Percentiles rank a stretch among this genome's conserved stretches.
Evolutionary conservation across 2,797 vertebrate species (phyloP).

Genomic region (Platalea minor): DNA sequence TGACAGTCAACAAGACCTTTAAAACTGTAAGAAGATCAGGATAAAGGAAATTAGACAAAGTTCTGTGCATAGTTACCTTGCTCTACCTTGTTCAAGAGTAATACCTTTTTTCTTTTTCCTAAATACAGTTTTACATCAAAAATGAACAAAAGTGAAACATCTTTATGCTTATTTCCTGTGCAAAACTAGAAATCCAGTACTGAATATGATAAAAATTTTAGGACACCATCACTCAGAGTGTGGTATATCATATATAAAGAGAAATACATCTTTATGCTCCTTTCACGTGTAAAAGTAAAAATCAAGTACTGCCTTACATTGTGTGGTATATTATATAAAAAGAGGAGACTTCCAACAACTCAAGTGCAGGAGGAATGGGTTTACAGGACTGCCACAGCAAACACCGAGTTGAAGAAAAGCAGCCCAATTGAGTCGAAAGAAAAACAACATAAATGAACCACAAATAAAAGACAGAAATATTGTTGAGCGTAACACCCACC

Average conservation of each 20-base stretch:
- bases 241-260: neutral
- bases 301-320: neutral
- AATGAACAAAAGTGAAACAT: neutral
- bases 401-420: neutral
- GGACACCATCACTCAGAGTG: neutral
- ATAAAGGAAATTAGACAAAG: neutral
- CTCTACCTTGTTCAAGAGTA: neutral
- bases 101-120: neutral
- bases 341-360: neutral
- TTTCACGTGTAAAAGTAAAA: neutral
- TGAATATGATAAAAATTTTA: neutral
- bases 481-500: neutral
- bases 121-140: neutral
- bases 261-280: neutral
- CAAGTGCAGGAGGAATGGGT: neutral
- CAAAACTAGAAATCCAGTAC: neutral
- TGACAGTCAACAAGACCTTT: neutral
- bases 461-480: neutral
- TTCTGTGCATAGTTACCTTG: neutral
- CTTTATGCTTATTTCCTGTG: neutral
- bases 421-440: neutral
- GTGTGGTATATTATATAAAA: neutral
- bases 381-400: neutral
- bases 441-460: conserved; percentile 18
- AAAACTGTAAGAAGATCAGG: neutral